These are phyloP conservation scores for Lepidurus arcticus DNA, from an alignment of 1,140 invertebrate genomes.

Conservation along the genomic window DNA sequence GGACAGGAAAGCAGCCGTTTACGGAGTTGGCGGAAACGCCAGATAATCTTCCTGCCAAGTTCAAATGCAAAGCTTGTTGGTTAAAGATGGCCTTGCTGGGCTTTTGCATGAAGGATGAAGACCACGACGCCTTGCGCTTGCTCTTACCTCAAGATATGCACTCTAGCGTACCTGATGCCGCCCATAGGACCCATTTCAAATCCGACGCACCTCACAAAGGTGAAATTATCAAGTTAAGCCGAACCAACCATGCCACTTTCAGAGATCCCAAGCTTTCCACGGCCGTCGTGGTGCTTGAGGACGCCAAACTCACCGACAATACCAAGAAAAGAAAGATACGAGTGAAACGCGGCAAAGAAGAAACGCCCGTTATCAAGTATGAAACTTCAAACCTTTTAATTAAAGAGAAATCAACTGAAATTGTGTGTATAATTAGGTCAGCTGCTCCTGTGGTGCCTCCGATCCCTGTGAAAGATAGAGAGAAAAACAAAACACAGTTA, in stretches of 20 bases:
- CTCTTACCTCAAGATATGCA: conserved; percentile 53
- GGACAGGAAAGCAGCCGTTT: not conserved
- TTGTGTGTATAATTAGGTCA: too few relatives aligned
- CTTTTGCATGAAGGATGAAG: conserved; percentile 58
- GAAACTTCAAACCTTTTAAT: not conserved
- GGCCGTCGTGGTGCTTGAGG: not conserved
- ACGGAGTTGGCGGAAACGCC: not conserved
- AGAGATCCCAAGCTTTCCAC: conserved; percentile 16
- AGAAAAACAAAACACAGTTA: not conserved
- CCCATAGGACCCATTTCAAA: conserved; percentile 42
- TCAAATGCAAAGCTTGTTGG: conserved; percentile 72
- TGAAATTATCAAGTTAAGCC: conserved; percentile 30
- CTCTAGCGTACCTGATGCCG: conserved; percentile 56
- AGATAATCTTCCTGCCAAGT: conserved; percentile 2
- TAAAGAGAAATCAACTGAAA: not conserved
- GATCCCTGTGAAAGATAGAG: not conserved
- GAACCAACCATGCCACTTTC: not conserved
- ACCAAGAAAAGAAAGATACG: not conserved
- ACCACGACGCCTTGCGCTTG: conserved; percentile 38
- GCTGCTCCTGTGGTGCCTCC: too few relatives aligned
- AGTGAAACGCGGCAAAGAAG: not conserved
- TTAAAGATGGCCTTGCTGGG: conserved; percentile 72
- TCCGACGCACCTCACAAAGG: conserved; percentile 29
- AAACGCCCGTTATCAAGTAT: not conserved
- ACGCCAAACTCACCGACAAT: not conserved